Percentiles rank a stretch among this genome's conserved stretches.
These are phyloP conservation scores for Lingula anatina DNA, from an alignment of 2,888 invertebrate genomes.

Conservation along the genomic window DNA sequence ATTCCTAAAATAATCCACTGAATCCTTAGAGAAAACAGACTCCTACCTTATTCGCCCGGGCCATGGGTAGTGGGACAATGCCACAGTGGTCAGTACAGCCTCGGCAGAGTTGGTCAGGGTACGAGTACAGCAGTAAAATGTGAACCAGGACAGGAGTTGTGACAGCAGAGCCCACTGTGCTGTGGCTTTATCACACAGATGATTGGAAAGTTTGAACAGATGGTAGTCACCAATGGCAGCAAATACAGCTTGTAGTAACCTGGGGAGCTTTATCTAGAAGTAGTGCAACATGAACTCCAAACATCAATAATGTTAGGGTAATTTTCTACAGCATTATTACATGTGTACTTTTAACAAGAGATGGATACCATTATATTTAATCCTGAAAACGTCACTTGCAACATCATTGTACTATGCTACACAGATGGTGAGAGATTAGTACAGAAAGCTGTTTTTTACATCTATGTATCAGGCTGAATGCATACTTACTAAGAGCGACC, in stretches of 20 bases:
- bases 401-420: no score
- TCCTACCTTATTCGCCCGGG: constrained; percentile 22
- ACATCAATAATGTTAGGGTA: background rate
- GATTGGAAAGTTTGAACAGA: constrained; percentile 56
- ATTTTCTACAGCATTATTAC: background rate
- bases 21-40: no score
- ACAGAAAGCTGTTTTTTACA: no score
- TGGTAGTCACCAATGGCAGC: constrained; percentile 68
- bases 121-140: constrained; percentile 83
- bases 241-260: constrained; percentile 73
- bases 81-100: constrained; percentile 73
- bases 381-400: no score
- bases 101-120: constrained; percentile 86
- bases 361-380: no score
- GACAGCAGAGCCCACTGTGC: constrained; percentile 70
- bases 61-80: constrained; percentile 64
- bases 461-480: no score
- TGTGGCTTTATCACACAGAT: constrained; percentile 51
- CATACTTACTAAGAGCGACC: constrained; percentile 49
- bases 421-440: no score
- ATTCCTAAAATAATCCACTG: no score
- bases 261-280: constrained; percentile 68
- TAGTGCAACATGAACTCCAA: no score
- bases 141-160: constrained; percentile 80
- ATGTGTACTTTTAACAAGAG: no score